A percentile compares a stretch with the other conserved stretches of the same genome.
phyloP scores from a whole-genome alignment of 2,113 vertebrate species.

The Aix galericulata region DNA sequence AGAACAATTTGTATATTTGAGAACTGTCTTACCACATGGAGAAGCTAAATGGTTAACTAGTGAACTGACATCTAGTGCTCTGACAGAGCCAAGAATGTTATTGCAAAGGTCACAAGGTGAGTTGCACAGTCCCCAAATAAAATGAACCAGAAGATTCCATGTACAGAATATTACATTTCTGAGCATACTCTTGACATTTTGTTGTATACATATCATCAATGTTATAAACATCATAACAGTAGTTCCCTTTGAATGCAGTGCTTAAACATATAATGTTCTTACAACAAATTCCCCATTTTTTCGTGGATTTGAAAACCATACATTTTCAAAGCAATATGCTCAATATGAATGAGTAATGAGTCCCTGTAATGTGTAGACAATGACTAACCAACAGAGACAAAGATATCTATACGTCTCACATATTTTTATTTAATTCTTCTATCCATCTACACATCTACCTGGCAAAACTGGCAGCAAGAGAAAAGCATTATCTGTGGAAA shows the following conservation, averaged over 20 bases:
- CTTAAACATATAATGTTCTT: constrained; percentile 8
- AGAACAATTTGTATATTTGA: not conserved
- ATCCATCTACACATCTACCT: not conserved
- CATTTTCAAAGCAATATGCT: not conserved
- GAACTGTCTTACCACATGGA: not conserved
- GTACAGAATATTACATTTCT: constrained; percentile 55
- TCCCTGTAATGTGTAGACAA: not conserved
- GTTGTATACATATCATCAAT: constrained; percentile 53
- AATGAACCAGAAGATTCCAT: constrained; percentile 35
- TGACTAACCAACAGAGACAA: not conserved
- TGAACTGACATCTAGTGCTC: constrained; percentile 49
- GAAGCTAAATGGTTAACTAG: constrained; percentile 49
- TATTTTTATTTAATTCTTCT: not conserved
- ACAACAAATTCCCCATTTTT: not conserved
- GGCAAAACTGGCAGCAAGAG: not conserved
- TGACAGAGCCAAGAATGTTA: constrained; percentile 14
- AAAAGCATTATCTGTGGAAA: not conserved
- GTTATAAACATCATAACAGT: constrained; percentile 31
- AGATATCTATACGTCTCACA: not conserved
- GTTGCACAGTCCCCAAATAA: not conserved
- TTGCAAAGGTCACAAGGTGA: constrained; percentile 46
- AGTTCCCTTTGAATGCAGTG: not conserved
- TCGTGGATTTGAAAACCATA: not conserved
- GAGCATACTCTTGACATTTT: constrained; percentile 46
- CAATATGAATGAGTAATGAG: not conserved